phyloP scores from a whole-genome alignment of 2,888 invertebrate genomes.

The Oxytorus armatus region DNA sequence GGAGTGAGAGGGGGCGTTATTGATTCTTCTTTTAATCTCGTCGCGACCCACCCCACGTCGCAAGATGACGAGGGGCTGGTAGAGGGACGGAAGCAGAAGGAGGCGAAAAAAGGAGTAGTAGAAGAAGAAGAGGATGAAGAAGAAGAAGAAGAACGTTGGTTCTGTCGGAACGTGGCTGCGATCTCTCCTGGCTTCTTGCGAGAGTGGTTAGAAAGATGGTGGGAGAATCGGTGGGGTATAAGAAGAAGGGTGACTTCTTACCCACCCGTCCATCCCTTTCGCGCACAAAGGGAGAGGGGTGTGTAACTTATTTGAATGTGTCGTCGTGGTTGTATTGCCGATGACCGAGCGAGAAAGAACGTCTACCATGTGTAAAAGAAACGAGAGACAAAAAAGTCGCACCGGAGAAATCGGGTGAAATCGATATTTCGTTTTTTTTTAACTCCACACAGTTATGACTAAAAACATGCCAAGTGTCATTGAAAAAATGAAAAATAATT shows the following conservation, averaged over 20 bases:
- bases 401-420: conserved; percentile 77
- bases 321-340: conserved; percentile 74
- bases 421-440: conserved; percentile 76
- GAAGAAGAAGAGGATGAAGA: conserved; percentile 69
- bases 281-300: conserved; percentile 58
- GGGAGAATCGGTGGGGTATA: conserved; percentile 27
- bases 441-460: not conserved
- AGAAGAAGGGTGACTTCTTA: conserved; percentile 39
- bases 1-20: conserved; percentile 76
- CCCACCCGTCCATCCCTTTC: too few species aligned
- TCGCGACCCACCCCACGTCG: conserved; percentile 80
- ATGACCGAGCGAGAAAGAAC: conserved; percentile 20
- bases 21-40: conserved; percentile 84
- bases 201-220: conserved; percentile 52
- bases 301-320: conserved; percentile 84
- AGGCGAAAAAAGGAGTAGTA: conserved; percentile 69
- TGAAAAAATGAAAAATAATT: not conserved
- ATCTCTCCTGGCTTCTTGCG: conserved; percentile 41
- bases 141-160: conserved; percentile 72
- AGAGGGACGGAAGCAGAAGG: conserved; percentile 70
- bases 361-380: conserved; percentile 49
- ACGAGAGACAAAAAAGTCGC: conserved; percentile 77
- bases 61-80: conserved; percentile 66
- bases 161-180: conserved; percentile 67
- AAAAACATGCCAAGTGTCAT: not conserved